Evolutionary conservation across 2,797 vertebrate species (phyloP).

Genomic region (Mycteria americana): DNA sequence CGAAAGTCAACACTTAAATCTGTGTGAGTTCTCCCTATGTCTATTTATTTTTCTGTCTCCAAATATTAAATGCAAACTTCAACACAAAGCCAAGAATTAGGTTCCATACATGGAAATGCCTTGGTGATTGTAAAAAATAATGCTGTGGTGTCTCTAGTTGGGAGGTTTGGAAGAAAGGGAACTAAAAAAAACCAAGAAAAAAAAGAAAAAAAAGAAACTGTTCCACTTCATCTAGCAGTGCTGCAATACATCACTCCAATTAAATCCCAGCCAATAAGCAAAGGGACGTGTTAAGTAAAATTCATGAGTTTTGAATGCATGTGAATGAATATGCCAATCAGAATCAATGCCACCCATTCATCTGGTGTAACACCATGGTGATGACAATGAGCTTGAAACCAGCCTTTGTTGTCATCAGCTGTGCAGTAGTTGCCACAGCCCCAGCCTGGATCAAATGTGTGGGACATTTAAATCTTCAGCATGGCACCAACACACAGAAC

Average conservation of each 20-base stretch:
- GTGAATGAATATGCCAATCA: constrained; percentile 72
- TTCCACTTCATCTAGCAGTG: constrained; percentile 69
- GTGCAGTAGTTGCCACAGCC: constrained; percentile 65
- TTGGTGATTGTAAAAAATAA: constrained; percentile 43
- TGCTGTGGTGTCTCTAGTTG: constrained; percentile 55
- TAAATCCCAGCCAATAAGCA: constrained; percentile 68
- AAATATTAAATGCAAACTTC: constrained; percentile 55
- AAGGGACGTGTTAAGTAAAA: constrained; percentile 70
- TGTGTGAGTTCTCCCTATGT: constrained; percentile 31
- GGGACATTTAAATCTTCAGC: constrained; percentile 67
- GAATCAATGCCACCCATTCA: constrained; percentile 69
- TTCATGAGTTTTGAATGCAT: constrained; percentile 73
- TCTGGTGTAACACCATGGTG: constrained; percentile 68
- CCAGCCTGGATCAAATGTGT: constrained; percentile 56
- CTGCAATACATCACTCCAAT: constrained; percentile 68
- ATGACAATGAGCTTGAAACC: constrained; percentile 72
- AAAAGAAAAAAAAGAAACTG: constrained; percentile 49
- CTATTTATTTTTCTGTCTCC: constrained; percentile 51
- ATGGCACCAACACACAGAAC: constrained; percentile 71
- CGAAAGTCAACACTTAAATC: constrained; percentile 43
- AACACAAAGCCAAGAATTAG: constrained; percentile 53
- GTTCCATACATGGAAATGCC: constrained; percentile 17
- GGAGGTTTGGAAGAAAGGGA: constrained; percentile 61
- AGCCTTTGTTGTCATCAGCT: constrained; percentile 70
- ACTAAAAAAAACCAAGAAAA: background rate